Evolutionary conservation across 2,888 invertebrate genomes (phyloP).

Genomic region (Cheilosia impressa): DNA sequence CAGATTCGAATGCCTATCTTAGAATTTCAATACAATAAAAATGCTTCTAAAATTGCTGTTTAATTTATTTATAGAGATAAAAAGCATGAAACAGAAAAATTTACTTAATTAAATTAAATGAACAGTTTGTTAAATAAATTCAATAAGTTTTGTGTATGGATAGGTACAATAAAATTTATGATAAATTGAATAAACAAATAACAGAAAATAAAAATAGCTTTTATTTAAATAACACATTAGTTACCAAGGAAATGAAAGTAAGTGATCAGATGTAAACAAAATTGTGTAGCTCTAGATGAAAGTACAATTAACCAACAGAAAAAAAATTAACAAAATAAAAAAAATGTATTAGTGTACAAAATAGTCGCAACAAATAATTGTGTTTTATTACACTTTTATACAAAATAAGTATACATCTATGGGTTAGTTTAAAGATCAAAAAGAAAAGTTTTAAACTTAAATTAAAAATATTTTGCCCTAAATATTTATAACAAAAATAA

Average conservation of each 20-base stretch:
- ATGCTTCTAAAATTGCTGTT: not conserved
- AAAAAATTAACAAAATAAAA: conserved; percentile 62
- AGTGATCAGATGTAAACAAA: conserved; percentile 6
- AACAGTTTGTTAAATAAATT: conserved; percentile 1
- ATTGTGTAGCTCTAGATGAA: conserved; percentile 52
- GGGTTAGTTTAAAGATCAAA: conserved; percentile 53
- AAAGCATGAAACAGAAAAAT: conserved; percentile 50
- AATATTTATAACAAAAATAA: conserved; percentile 15
- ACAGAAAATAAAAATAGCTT: too few relatives aligned
- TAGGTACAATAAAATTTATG: too few relatives aligned
- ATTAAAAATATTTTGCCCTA: conserved; percentile 22
- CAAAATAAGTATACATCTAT: conserved; percentile 42
- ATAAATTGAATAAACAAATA: too few relatives aligned
- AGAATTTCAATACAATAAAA: too few relatives aligned
- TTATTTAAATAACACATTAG: not conserved
- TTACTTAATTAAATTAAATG: conserved; percentile 51
- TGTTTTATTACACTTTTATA: conserved; percentile 24
- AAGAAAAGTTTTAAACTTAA: conserved; percentile 40
- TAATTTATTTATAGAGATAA: conserved; percentile 13
- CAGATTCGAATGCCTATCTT: too few relatives aligned
- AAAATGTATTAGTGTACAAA: conserved; percentile 3
- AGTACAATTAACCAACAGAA: conserved; percentile 43
- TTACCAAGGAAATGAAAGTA: conserved; percentile 28
- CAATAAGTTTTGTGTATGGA: too few relatives aligned
- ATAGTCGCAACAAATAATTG: not conserved